Evolutionary conservation across 2,797 vertebrate species (phyloP), one percentile per base, ranked within the genome.

Genomic region (Parotocinclus haroldoi): DNA sequence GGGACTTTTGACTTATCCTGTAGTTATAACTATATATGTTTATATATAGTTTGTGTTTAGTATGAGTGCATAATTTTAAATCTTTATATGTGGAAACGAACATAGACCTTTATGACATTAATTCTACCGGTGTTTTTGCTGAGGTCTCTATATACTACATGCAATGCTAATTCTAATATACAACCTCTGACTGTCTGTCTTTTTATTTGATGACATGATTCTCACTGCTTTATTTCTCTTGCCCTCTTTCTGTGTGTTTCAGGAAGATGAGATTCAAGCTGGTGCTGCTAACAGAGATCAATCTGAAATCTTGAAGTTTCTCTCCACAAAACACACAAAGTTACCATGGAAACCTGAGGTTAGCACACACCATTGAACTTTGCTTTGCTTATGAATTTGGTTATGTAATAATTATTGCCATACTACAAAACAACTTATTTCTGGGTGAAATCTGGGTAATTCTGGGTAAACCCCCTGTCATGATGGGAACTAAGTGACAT

Each of bases 331-430:
- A 8, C 82, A 89, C 73, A 89, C 83, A 68, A 89, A 82, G 76
- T 82, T 90, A 76, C 86, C 80, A 66, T 92, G 91, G 91, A 89
- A 90, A 85, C 86, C 83, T 44, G 91, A 92, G 89, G 91, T 92
- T 85, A 73, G 42, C 12, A 4, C 39, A 45, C 60, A 64, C 56
- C 12, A n/a, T 53, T 61, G 49, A 14, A 44, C 12, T 1, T 53
- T 50, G 62, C 59, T 58, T 49, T 68, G 49, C 42, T 72, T 77
- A 38, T 39, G 27, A 42, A 16, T 62, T 56, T 58, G 65, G 44
- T 54, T 60, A 12, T 50, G 18, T 71, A 44, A 74, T 66, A 55
- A 38, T 65, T 16, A 18, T 39, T 27, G 18, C 48, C 48, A 12
- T 16, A 42, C 19, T 42, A 63, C 42, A 63, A 63, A 40, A 36